These are phyloP conservation scores for Rotaria sp. DNA, from an alignment of 2,888 invertebrate species.

Conservation along the genomic window DNA sequence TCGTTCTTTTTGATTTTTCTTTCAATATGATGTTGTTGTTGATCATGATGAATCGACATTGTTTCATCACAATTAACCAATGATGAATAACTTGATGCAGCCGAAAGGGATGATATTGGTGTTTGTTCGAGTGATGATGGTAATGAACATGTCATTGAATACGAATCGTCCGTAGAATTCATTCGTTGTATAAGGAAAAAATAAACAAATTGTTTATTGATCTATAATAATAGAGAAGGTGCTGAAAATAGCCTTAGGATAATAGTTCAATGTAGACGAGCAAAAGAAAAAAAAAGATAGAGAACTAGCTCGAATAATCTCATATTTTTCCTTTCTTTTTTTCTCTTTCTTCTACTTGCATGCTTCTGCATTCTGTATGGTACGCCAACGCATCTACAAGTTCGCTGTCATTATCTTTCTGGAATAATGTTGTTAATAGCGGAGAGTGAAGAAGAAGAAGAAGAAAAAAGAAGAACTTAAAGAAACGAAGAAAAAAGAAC, in stretches of 20 bases:
- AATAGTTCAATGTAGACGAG: background rate
- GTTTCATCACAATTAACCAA: conserved; percentile 19
- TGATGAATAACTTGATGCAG: conserved; percentile 26
- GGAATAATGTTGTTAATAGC: conserved; percentile 19
- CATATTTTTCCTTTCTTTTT: background rate
- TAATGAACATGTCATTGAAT: background rate
- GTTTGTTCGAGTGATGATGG: background rate
- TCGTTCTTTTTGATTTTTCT: background rate
- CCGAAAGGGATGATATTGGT: conserved; percentile 6
- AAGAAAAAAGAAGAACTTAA: background rate
- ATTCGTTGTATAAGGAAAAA: background rate
- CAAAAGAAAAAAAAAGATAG: background rate
- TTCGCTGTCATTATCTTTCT: conserved; percentile 25
- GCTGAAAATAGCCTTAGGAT: background rate
- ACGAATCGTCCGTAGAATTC: background rate
- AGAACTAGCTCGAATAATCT: background rate
- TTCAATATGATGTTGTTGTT: background rate
- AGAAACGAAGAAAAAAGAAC: background rate
- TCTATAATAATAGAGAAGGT: background rate
- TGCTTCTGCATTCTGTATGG: background rate
- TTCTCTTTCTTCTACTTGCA: background rate
- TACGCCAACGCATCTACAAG: background rate
- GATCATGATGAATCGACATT: background rate
- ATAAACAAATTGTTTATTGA: background rate
- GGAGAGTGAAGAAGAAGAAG: conserved; percentile 11